phyloP scores from a whole-genome alignment of 2,888 invertebrate genomes.

The Drosophila peninsularis region DNA sequence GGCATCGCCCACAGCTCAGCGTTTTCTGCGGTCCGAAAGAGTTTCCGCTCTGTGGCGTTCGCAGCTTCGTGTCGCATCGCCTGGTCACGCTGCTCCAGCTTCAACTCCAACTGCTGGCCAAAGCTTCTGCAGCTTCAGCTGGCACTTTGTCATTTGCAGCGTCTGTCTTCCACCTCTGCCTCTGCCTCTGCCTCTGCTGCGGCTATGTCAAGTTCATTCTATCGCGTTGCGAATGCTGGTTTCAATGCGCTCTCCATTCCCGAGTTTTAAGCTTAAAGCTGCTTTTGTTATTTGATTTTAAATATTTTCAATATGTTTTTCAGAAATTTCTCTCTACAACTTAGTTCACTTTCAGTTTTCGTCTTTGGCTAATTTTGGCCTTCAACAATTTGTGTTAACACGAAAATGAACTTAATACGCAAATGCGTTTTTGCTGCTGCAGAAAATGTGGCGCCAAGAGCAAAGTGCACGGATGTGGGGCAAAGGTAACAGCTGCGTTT shows the following conservation, averaged over 20 bases:
- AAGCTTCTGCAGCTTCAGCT: slow-evolving; percentile 31
- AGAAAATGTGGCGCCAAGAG: slow-evolving; percentile 13
- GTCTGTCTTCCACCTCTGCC: background rate
- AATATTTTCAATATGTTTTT: no score
- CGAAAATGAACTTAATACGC: slow-evolving; percentile 30
- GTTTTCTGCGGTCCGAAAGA: slow-evolving; percentile 62
- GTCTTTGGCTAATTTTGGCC: background rate
- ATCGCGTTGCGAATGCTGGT: slow-evolving; percentile 40
- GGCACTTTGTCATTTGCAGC: slow-evolving; percentile 63
- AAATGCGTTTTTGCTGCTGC: slow-evolving; percentile 27
- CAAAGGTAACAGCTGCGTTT: slow-evolving; percentile 38
- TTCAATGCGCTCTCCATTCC: slow-evolving; percentile 18
- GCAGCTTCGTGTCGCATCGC: slow-evolving; percentile 23
- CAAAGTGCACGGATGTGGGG: background rate
- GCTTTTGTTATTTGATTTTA: slow-evolving; percentile 1
- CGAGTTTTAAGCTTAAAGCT: slow-evolving; percentile 27
- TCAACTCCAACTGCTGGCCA: slow-evolving; percentile 7
- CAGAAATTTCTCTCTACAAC: background rate
- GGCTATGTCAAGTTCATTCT: slow-evolving; percentile 61
- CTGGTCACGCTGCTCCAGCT: slow-evolving; percentile 18
- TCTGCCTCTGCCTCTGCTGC: slow-evolving; percentile 23
- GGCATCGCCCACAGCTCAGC: slow-evolving; percentile 57
- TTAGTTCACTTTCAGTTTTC: background rate
- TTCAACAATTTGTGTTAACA: slow-evolving; percentile 10
- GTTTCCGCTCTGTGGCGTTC: slow-evolving; percentile 63